Conservation (phyloP, 2,888 invertebrate species). For the Hydroisotoma schaefferi region DNA sequence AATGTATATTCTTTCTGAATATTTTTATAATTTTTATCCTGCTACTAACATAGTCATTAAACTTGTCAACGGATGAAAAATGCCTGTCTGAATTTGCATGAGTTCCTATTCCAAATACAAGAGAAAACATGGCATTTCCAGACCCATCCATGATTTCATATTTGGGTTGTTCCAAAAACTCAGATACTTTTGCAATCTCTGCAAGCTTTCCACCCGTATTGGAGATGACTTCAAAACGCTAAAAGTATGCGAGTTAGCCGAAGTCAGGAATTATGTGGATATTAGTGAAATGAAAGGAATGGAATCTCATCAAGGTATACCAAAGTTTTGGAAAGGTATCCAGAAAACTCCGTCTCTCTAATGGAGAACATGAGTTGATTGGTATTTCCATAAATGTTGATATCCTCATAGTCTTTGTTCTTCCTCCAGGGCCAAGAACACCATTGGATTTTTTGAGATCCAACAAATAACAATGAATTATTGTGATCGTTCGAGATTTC, state of each 20-base stretch:
- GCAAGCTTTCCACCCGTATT: background rate
- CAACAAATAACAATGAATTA: no score
- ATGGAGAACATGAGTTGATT: background rate
- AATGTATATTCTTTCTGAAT: no score
- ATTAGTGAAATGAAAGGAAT: background rate
- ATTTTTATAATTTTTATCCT: background rate
- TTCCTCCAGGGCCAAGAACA: background rate
- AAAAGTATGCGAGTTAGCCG: background rate
- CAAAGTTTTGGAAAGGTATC: slow-evolving; percentile 4
- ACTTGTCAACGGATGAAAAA: no score
- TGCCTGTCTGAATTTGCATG: no score
- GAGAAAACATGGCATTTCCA: background rate
- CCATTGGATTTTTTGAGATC: background rate
- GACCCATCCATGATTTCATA: slow-evolving; percentile 9
- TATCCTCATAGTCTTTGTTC: background rate
- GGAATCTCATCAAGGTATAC: background rate
- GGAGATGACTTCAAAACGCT: background rate
- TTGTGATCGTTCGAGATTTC: no score
- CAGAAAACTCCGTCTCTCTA: background rate
- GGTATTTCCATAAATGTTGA: background rate
- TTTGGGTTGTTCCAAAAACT: slow-evolving; percentile 3
- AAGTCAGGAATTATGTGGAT: background rate
- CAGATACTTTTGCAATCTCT: background rate
- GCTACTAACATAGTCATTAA: no score
- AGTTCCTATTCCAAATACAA: no score